Conservation (phyloP, 2,888 invertebrate genomes). For the Aelia acuminata region DNA sequence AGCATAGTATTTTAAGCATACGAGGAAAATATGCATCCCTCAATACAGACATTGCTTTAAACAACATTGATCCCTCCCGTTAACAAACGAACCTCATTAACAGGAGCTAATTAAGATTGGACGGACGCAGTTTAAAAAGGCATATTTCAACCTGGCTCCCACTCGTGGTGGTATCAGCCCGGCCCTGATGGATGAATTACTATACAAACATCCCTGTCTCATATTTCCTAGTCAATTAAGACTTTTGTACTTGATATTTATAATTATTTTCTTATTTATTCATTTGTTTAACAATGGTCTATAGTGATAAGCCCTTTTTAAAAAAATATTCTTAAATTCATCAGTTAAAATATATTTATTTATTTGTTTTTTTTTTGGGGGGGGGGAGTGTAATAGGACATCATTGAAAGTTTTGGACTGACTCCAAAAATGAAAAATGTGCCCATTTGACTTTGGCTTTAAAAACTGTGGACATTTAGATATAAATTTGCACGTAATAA, state of each 20-base stretch:
- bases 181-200: not conserved
- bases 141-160: not conserved
- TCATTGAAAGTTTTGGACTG: too few species aligned
- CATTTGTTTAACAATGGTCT: too few species aligned
- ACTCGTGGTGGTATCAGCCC: not conserved
- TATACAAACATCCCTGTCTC: not conserved
- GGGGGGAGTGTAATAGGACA: too few species aligned
- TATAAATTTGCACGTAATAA: too few species aligned
- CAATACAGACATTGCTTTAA: not conserved
- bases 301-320: too few species aligned
- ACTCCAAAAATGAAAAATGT: too few species aligned
- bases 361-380: too few species aligned
- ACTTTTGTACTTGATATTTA: not conserved
- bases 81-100: conserved; percentile 1
- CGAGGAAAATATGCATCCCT: not conserved
- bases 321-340: too few species aligned
- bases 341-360: too few species aligned
- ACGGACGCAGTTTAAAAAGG: not conserved
- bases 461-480: too few species aligned
- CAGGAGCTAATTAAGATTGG: not conserved
- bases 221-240: not conserved
- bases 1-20: too few species aligned
- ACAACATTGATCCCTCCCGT: not conserved
- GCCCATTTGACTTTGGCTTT: too few species aligned
- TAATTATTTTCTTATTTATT: not conserved